A percentile compares a stretch with the other conserved stretches of the same genome.
Evolutionary conservation across 2,113 vertebrate species (phyloP).

Genomic region (Narcine bancroftii): DNA sequence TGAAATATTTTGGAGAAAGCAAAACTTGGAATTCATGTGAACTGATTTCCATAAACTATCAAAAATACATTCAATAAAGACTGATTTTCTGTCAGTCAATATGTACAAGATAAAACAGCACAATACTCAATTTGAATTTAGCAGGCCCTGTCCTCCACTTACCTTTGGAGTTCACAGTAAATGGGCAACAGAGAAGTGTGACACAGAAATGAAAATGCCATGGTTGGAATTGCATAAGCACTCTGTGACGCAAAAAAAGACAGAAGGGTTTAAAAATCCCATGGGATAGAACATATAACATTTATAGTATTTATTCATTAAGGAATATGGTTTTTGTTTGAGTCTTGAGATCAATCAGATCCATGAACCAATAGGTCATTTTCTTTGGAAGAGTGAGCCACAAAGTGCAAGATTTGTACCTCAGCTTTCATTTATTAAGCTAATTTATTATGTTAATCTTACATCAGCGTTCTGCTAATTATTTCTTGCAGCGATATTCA

Average conservation of each 20-base stretch:
- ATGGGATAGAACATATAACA: background rate
- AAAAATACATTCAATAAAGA: background rate
- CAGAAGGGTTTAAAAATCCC: background rate
- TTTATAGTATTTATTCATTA: constrained; percentile 14
- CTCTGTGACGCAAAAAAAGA: constrained; percentile 62
- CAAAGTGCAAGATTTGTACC: background rate
- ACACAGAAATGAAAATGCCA: constrained; percentile 98
- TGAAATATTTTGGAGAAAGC: background rate
- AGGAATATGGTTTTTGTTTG: background rate
- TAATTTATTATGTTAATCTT: background rate
- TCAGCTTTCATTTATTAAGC: background rate
- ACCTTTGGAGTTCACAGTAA: constrained; percentile 80
- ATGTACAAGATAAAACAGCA: background rate
- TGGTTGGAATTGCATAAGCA: constrained; percentile 83
- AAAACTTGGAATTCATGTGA: background rate
- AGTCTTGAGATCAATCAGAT: background rate
- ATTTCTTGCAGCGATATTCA: background rate
- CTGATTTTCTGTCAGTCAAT: background rate
- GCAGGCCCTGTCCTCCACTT: constrained; percentile 38
- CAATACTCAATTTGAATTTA: background rate
- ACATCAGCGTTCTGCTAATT: background rate
- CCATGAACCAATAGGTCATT: background rate
- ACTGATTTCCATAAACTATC: background rate
- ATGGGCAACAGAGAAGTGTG: constrained; percentile 92
- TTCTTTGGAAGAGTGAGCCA: background rate